A percentile compares a stretch with the other conserved stretches of the same genome.
These are phyloP conservation scores for Telenomus remus DNA, from an alignment of 1,140 invertebrate species.

Conservation along the genomic window DNA sequence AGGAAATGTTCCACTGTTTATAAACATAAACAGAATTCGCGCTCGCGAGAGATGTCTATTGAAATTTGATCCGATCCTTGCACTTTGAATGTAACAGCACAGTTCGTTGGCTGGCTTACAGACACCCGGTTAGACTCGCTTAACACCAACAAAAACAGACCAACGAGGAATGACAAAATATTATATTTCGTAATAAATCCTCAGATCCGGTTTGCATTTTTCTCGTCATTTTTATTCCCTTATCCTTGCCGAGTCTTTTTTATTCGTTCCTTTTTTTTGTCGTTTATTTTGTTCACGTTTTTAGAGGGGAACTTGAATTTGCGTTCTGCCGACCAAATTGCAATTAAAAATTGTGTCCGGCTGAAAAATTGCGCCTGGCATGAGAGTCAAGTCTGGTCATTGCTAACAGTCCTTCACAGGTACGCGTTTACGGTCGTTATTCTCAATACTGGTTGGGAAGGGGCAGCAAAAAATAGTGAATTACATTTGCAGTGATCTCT, in stretches of 20 bases:
- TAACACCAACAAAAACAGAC: constrained; percentile 1
- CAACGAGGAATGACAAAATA: constrained; percentile 21
- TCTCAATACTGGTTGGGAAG: too few relatives aligned
- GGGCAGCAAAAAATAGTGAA: not conserved
- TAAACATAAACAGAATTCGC: constrained; percentile 54
- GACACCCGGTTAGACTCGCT: not conserved
- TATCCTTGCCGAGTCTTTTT: not conserved
- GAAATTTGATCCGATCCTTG: constrained; percentile 58
- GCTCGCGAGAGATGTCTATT: constrained; percentile 47
- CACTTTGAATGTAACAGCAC: constrained; percentile 53
- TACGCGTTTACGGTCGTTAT: too few relatives aligned
- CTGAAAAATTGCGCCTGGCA: too few relatives aligned
- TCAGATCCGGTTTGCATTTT: constrained; percentile 23
- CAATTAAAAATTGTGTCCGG: too few relatives aligned
- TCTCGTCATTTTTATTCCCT: constrained; percentile 6
- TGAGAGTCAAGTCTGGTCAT: too few relatives aligned
- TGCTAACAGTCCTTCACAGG: too few relatives aligned
- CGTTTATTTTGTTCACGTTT: too few relatives aligned
- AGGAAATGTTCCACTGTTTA: constrained; percentile 34
- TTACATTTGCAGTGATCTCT: constrained; percentile 8
- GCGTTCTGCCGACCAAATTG: too few relatives aligned
- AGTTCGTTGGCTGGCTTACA: constrained; percentile 34
- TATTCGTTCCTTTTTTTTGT: constrained; percentile 24
- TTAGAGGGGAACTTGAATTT: not conserved
- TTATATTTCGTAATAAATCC: constrained; percentile 38